phyloP scores from a whole-genome alignment of 1,140 invertebrate genomes.

The Scylla paramamosain region DNA sequence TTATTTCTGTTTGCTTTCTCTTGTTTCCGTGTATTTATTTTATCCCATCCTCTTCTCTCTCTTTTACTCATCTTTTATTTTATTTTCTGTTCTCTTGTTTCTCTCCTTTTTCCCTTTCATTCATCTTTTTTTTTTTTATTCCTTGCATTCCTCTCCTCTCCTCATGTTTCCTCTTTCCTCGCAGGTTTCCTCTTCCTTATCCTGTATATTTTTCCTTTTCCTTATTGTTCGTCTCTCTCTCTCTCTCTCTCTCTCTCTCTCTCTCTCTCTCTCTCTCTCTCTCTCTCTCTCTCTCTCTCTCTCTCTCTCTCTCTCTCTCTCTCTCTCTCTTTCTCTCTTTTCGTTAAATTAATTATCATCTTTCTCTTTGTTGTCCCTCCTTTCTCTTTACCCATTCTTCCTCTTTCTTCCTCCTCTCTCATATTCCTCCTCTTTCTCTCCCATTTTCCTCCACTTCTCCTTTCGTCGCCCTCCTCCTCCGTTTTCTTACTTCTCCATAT shows the following conservation, averaged over 20 bases:
- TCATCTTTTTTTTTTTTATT: not conserved
- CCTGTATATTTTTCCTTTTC: not conserved
- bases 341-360: not conserved
- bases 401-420: no score
- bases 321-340: not conserved
- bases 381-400: not conserved
- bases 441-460: not conserved
- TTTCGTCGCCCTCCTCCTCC: not conserved
- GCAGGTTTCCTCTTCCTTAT: not conserved
- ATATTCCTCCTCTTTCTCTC: no score
- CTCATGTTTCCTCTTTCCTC: not conserved
- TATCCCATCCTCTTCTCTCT: not conserved
- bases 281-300: slow-evolving; percentile 58
- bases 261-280: slow-evolving; percentile 39
- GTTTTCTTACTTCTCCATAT: not conserved
- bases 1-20: not conserved
- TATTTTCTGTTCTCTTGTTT: not conserved
- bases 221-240: no score
- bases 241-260: no score
- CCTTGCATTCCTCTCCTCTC: no score
- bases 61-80: not conserved
- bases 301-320: slow-evolving; percentile 58
- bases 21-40: not conserved
- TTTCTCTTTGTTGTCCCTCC: not conserved
- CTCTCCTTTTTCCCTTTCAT: not conserved